Conservation (phyloP, 2,797 vertebrate genomes). For the Bothrops alternatus region DNA sequence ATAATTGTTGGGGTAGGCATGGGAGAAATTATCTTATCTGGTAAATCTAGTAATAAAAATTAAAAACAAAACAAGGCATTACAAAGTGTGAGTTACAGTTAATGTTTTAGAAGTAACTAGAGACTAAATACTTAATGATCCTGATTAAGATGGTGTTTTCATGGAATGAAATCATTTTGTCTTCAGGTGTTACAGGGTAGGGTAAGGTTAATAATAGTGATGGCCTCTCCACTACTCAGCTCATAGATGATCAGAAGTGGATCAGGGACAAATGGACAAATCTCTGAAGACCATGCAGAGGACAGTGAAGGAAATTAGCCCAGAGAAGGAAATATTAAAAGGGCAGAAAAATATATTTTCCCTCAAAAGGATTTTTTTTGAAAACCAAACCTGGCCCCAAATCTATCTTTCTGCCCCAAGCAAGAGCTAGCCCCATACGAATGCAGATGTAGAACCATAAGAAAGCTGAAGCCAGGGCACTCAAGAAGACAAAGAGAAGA, state of each 20-base stretch:
- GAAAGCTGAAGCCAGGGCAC: too few relatives aligned
- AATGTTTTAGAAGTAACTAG: not conserved
- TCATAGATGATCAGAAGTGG: not conserved
- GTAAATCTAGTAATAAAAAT: not conserved
- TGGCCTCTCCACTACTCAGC: not conserved
- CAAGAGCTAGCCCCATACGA: too few relatives aligned
- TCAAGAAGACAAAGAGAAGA: too few relatives aligned
- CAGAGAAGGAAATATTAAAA: too few relatives aligned
- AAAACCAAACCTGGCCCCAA: too few relatives aligned
- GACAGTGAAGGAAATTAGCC: too few relatives aligned
- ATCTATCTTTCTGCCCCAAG: too few relatives aligned
- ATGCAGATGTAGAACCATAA: too few relatives aligned
- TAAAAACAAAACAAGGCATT: not conserved
- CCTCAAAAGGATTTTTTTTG: too few relatives aligned
- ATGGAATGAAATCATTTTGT: not conserved
- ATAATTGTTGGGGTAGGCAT: not conserved
- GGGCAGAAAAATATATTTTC: too few relatives aligned
- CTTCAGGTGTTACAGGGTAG: not conserved
- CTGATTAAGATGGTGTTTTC: not conserved
- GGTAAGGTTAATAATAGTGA: not conserved
- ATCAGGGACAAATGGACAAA: not conserved
- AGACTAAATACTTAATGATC: not conserved
- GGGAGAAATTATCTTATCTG: not conserved
- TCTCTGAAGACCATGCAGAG: not conserved
- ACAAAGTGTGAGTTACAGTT: not conserved